Evolutionary conservation across 2,113 vertebrate species (phyloP), one percentile per base, ranked within the genome.

Genomic region (Zosterops pallidus): DNA sequence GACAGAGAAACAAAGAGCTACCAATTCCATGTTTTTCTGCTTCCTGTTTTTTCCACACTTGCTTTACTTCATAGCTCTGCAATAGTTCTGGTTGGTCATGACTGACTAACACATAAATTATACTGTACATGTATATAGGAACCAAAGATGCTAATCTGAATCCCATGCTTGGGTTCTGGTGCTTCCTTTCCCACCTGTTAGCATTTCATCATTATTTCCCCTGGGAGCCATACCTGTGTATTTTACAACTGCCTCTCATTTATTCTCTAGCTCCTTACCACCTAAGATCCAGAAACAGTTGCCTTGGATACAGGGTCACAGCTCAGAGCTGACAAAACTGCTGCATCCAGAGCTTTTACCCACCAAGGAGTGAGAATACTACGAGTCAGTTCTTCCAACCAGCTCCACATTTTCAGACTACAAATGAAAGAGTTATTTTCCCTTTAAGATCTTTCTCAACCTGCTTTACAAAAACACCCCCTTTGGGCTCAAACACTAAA

Each of bases 281-380:
- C 29, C 71, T 12, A 90, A 86, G 64, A 92, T 31, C 39, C 79
- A 60, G 86, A 71, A 90, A 78, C 69, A 86, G 93, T 94, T 96
- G 93, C 93, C 92, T 95, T 96, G 94, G 93, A 92, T 94, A 97
- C 95, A 86, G 65, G 77, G 91, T 95, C 89, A 95, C 62, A 87
- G 91, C 65, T 91, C 18, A 17, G 81, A 82, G 65, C 53, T 0
- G 5, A 89, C 78, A 74, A 68, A 93, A 49, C 74, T 4, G 49
- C 91, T 65, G 80, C 74, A 90, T 56, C 57, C 83, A 81, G 60
- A 5, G 15, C 80, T 83, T 89, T 87, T 35, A 72, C 57, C 56
- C 82, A 63, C 56, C 82, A 63, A 79, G 20, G 39, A 74, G 8
- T 44, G 59, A 67, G 75, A 91, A 79, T 60, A 84, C 14, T 19